These are phyloP conservation scores for Sinonovacula constricta DNA, from an alignment of 1,140 invertebrate species.

Conservation along the genomic window DNA sequence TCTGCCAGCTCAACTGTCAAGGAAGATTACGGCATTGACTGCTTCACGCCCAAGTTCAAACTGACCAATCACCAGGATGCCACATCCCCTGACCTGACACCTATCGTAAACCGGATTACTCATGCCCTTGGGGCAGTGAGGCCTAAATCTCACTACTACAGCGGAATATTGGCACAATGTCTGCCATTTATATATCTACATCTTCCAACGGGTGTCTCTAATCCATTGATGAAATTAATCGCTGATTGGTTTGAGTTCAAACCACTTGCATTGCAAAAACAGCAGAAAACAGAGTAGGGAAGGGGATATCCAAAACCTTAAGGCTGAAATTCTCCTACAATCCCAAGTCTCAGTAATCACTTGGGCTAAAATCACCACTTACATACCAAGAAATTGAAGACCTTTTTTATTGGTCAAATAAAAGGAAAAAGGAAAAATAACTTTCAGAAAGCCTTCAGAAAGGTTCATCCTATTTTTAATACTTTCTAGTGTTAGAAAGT, in stretches of 20 bases:
- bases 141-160: constrained; percentile 69
- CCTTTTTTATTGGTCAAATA: no score
- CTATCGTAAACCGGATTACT: constrained; percentile 63
- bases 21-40: constrained; percentile 65
- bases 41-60: constrained; percentile 66
- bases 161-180: constrained; percentile 65
- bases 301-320: no score
- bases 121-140: constrained; percentile 61
- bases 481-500: no score
- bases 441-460: no score
- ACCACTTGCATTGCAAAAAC: constrained; percentile 45
- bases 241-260: constrained; percentile 67
- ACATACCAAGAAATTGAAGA: no score
- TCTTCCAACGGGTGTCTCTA: constrained; percentile 59
- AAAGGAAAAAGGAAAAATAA: no score
- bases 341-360: no score
- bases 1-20: constrained; percentile 62
- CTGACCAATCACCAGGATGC: constrained; percentile 57
- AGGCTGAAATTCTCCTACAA: no score
- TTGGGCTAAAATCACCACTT: no score
- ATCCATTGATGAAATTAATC: constrained; percentile 59
- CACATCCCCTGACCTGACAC: constrained; percentile 64
- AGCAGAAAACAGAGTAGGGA: no score
- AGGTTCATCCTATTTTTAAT: no score
- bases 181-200: constrained; percentile 70